Percentiles rank a stretch among this genome's conserved stretches.
Evolutionary conservation across 2,888 invertebrate species (phyloP).

Genomic region (Anaspis maculata): DNA sequence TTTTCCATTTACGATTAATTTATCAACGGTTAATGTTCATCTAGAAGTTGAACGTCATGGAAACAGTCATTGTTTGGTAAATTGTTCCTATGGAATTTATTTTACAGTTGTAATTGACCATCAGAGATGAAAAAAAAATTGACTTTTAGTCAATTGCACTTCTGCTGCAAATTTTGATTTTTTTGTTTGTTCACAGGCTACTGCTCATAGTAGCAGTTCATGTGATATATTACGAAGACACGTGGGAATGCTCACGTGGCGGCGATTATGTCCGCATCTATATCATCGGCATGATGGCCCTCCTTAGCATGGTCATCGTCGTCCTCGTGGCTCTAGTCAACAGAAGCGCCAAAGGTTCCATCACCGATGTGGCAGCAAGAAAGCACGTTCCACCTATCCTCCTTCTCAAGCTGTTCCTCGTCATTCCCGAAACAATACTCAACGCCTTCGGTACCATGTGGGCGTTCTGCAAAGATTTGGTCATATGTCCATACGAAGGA

Average conservation of each 20-base stretch:
- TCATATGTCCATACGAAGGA: conserved; percentile 59
- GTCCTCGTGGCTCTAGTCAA: conserved; percentile 58
- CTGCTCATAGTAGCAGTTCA: conserved; percentile 31
- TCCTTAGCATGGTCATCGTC: conserved; percentile 56
- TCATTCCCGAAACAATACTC: conserved; percentile 69
- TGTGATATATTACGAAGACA: conserved; percentile 45
- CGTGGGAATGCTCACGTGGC: conserved; percentile 60
- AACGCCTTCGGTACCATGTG: conserved; percentile 77
- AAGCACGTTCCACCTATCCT: conserved; percentile 63
- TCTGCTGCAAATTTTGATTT: too few species aligned
- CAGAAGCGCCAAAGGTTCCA: conserved; percentile 68
- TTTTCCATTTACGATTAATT: too few species aligned
- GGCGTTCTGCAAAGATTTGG: conserved; percentile 60
- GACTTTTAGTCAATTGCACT: too few species aligned
- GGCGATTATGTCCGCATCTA: conserved; percentile 64
- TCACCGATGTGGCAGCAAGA: conserved; percentile 64
- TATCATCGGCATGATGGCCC: conserved; percentile 59
- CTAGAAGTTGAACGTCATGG: too few species aligned
- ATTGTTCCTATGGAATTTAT: too few species aligned
- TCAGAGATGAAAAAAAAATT: too few species aligned
- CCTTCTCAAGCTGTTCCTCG: conserved; percentile 62
- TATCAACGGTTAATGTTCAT: too few species aligned
- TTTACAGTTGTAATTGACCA: too few species aligned
- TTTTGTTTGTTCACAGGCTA: too few species aligned
- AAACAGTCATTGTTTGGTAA: too few species aligned